Evolutionary conservation across 2,113 vertebrate species (phyloP).

Genomic region (Uria aalge): DNA sequence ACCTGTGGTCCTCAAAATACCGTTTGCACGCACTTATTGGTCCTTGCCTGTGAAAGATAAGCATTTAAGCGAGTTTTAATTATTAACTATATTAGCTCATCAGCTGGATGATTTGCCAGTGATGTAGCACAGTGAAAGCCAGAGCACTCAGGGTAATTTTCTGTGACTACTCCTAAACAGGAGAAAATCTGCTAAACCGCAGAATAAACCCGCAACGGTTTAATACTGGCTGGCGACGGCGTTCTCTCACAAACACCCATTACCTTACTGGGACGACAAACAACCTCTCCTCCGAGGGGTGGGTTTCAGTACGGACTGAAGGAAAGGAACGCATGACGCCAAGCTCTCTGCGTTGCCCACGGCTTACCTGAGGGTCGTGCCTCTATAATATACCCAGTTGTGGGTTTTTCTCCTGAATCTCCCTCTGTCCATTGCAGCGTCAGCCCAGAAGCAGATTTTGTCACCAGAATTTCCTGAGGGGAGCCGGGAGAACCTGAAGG

Average conservation of each 20-base stretch:
- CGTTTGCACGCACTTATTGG: conserved; percentile 6
- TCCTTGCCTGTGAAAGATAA: neutral
- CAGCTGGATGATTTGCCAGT: conserved; percentile 48
- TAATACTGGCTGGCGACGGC: neutral
- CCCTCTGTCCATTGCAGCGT: conserved; percentile 89
- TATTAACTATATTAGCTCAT: conserved; percentile 56
- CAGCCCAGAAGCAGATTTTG: conserved; percentile 84
- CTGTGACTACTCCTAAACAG: conserved; percentile 26
- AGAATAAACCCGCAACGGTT: neutral
- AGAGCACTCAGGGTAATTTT: conserved; percentile 12
- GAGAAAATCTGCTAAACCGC: neutral
- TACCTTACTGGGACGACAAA: neutral
- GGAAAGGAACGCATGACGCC: neutral
- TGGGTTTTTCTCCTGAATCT: conserved; percentile 75
- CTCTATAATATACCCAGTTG: conserved; percentile 89
- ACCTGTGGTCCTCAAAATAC: conserved; percentile 5
- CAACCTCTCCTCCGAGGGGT: neutral
- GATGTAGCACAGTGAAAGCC: conserved; percentile 24
- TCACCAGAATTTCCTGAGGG: conserved; percentile 84
- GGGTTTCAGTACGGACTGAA: neutral
- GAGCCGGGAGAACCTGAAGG: conserved; percentile 85
- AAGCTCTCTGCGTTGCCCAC: neutral
- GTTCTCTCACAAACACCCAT: neutral
- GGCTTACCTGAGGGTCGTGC: conserved; percentile 88
- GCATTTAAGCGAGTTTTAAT: conserved; percentile 56